Evolutionary conservation across 2,113 vertebrate species (phyloP).

Genomic region (Carollia perspicillata): DNA sequence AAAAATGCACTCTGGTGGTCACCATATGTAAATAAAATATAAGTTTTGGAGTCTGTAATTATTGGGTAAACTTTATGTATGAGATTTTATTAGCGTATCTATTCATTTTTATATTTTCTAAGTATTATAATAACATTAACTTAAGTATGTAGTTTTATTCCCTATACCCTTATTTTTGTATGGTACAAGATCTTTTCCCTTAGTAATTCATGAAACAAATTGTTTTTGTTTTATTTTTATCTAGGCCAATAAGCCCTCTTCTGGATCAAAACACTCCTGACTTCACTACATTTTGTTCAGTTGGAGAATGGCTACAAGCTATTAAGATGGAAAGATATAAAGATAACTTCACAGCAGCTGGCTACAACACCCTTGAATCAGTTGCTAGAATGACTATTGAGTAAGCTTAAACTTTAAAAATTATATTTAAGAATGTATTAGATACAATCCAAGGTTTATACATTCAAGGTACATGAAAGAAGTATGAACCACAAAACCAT

Average conservation of each 20-base stretch:
- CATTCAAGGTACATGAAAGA: background rate
- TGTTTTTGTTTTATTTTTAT: slow-evolving; percentile 80
- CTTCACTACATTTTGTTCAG: slow-evolving; percentile 96
- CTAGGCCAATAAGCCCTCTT: slow-evolving; percentile 96
- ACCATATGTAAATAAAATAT: background rate
- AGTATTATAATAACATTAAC: background rate
- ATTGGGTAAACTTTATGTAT: background rate
- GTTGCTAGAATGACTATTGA: slow-evolving; percentile 99
- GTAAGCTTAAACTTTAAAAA: slow-evolving; percentile 85
- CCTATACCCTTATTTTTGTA: background rate
- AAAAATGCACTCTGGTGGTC: background rate
- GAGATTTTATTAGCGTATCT: background rate
- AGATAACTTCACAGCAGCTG: slow-evolving; percentile 98
- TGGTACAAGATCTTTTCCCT: slow-evolving; percentile 41
- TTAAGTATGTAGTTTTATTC: slow-evolving; percentile 55
- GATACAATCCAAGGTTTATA: slow-evolving; percentile 18
- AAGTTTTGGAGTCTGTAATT: background rate
- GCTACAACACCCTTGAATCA: slow-evolving; percentile 96
- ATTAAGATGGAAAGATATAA: slow-evolving; percentile 99
- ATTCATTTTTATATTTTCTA: background rate
- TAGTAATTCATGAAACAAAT: background rate
- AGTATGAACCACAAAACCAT: background rate
- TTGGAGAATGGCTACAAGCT: slow-evolving; percentile 99
- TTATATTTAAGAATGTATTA: slow-evolving; percentile 66
- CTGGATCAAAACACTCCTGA: slow-evolving; percentile 97